Base-by-base conservation (phyloP, 2,797 vertebrate species). In the Lycodopsis pacificus region DNA sequence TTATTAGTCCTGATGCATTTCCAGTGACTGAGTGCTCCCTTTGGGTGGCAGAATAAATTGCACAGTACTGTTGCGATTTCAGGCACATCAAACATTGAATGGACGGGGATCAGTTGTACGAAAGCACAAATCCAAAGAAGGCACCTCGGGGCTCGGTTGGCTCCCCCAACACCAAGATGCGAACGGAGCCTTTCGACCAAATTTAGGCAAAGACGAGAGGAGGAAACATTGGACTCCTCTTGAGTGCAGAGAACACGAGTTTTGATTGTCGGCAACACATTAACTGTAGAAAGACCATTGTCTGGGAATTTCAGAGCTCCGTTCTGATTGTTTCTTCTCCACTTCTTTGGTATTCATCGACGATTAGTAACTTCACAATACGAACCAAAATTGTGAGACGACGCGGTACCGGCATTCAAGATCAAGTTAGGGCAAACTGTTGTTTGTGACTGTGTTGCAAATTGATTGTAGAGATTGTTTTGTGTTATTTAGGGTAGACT, bases 111-210 rank as follows among this genome's bases (percentile, higher is more conserved):
- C 88, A 76, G 65, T 80, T 87, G 83, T 91, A 89, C 68, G 88
- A 94, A 95, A 95, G 94, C 94, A 95, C 94, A 95, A 94, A 93
- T 93, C 94, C 93, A 95, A 94, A 94, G 92, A 94, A 89, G 92
- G 93, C 91, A 87, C 85, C 92, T 86, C 71, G 63, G 81, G 90
- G 84, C 82, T 86, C 73, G 54, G 78, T 73, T 59, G 58, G 73
- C 86, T 84, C 83, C 64, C 77, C 75, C 54, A 70, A 79, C 71
- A 82, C 65, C 69, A 46, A 58, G 72, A 79, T 73, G 79, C 20
- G 42, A 84, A 32, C 84, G 76, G 85, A 84, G 89, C 86, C 82
- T 59, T 3, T 38, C 68, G 77, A 91, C 91, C 88, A 86, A 88
- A 87, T 89, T 87, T 77, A 72, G 85, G 85, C 74, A 71, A 71